A percentile compares a stretch with the other conserved stretches of the same genome.
phyloP scores from a whole-genome alignment of 2,888 invertebrate genomes.

The Lycophotia porphyrea region DNA sequence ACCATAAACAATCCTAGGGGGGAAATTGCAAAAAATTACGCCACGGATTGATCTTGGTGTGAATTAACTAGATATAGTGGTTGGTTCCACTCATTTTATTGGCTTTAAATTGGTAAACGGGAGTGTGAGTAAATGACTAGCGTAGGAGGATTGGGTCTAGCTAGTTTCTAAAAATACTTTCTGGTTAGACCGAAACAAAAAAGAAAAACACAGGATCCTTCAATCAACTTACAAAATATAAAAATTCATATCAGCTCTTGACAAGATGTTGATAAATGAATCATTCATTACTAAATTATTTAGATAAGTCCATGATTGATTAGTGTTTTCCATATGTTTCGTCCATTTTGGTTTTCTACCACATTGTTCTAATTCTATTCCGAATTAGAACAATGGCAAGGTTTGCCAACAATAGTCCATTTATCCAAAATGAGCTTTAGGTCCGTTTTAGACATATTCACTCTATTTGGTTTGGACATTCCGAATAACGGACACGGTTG shows the following conservation, averaged over 20 bases:
- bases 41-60: constrained; percentile 3
- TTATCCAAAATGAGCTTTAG: constrained; percentile 37
- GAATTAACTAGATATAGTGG: background rate
- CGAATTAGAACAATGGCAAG: constrained; percentile 36
- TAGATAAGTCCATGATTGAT: constrained; percentile 29
- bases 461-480: constrained; percentile 37
- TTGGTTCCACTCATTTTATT: background rate
- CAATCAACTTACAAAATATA: constrained; percentile 7
- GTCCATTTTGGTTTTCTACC: constrained; percentile 20
- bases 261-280: constrained; percentile 23
- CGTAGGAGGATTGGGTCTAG: background rate
- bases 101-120: background rate
- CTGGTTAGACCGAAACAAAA: background rate
- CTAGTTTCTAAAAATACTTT: background rate
- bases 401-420: constrained; percentile 44
- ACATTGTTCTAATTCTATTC: constrained; percentile 11
- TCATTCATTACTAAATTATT: constrained; percentile 28
- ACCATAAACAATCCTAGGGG: constrained; percentile 52
- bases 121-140: background rate
- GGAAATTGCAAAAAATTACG: constrained; percentile 34
- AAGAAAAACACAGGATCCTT: constrained; percentile 13
- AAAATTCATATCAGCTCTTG: constrained; percentile 12
- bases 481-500: constrained; percentile 46
- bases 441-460: constrained; percentile 12
- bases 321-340: constrained; percentile 14